Base-by-base conservation (phyloP, 2,797 vertebrate species). In the Takifugu rubripes region DNA sequence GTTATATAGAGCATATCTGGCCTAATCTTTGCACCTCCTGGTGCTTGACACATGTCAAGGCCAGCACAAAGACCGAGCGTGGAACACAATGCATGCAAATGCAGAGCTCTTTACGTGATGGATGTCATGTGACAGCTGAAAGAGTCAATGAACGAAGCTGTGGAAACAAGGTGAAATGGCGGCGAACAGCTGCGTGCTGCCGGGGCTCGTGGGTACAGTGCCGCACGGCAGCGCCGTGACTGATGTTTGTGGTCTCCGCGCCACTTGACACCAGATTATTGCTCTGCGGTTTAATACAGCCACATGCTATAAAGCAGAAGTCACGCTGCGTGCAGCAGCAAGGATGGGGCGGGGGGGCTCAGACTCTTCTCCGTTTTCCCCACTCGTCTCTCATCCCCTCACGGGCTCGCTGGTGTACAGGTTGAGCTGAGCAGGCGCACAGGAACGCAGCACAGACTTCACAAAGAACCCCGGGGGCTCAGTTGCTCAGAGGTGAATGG, bases 251-350 rank as follows among this genome's bases (percentile, higher is more conserved):
- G 80, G 80, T 80, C 73, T 65, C 74, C 70, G 79, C 82, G 68
- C 84, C 81, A 84, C 83, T 87, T 88, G 85, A 89, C 89, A 88
- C 78, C 82, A 87, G 84, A 90, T 89, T 88, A 91, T 91, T 82
- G 79, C 86, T 81, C 77, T 75, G 74, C 56, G 58, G 78, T 87
- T 86, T 87, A 87, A 90, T 87, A 78, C 81, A 79, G 78, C 75
- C 84, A 82, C 85, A 85, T 85, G 79, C 85, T 83, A 86, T 89
- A 87, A 90, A 88, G 79, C 73, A 90, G 62, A 71, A 83, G 74
- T 81, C 85, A 64, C 80, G 59, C 52, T 29, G 74, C 81, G 85
- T 52, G 66, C 65, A 33, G 78, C 74, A 75, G 75, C 47, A 74
- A 72, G 59, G 57, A 43, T 51, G 49, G 52, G 53, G 48, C 31